phyloP scores from a whole-genome alignment of 1,140 invertebrate genomes.

The Drosophila sp. region DNA sequence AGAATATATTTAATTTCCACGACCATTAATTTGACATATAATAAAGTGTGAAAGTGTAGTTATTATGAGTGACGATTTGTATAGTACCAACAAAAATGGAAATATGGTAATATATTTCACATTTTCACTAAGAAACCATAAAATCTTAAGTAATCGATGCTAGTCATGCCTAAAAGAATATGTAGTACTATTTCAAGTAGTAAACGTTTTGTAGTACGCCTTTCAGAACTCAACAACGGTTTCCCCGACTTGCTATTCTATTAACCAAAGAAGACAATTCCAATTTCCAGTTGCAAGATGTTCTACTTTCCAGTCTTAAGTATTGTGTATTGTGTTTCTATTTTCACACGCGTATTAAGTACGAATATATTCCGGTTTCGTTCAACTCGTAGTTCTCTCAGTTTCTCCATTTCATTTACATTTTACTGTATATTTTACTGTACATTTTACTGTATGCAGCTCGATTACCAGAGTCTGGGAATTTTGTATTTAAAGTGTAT shows the following conservation, averaged over 20 bases:
- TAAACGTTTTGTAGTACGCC: conserved; percentile 4
- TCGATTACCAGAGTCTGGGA: neutral
- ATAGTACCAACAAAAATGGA: too few relatives aligned
- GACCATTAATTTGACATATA: neutral
- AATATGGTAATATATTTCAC: too few relatives aligned
- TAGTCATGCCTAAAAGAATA: neutral
- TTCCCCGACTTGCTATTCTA: conserved; percentile 7
- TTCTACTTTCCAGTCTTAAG: conserved; percentile 18
- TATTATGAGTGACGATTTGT: too few relatives aligned
- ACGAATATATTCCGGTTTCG: conserved; percentile 7
- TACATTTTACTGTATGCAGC: neutral
- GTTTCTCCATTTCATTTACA: conserved; percentile 4
- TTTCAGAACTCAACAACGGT: conserved; percentile 1
- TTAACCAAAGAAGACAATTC: conserved; percentile 13
- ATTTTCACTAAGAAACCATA: too few relatives aligned
- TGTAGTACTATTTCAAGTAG: neutral
- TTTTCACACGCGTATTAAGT: conserved; percentile 31
- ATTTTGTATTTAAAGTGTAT: conserved; percentile 35
- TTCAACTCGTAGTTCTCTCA: conserved; percentile 11
- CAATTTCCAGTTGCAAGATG: conserved; percentile 3
- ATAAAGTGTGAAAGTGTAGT: neutral
- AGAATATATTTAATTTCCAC: neutral
- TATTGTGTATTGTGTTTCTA: conserved; percentile 15
- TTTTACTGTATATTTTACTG: conserved; percentile 1
- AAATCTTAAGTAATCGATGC: too few relatives aligned